A percentile compares a stretch with the other conserved stretches of the same genome.
Evolutionary conservation across 2,113 vertebrate genomes (phyloP).

Genomic region (Oxyura jamaicensis): DNA sequence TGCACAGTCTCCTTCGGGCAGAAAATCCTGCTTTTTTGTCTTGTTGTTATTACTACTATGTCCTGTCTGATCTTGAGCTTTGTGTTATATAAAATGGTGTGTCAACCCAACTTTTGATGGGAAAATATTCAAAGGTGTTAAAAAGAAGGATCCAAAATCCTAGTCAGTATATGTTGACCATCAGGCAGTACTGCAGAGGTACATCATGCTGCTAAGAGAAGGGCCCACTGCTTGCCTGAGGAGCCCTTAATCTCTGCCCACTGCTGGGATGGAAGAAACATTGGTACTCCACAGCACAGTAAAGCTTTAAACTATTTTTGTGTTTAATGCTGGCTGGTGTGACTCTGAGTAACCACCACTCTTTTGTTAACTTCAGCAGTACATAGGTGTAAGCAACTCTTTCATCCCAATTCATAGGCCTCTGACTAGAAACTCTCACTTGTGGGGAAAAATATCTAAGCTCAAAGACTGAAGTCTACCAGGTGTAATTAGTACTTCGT

Average conservation of each 20-base stretch:
- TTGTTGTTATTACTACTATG: neutral
- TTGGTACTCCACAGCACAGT: neutral
- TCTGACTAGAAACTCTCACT: neutral
- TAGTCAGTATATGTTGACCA: neutral
- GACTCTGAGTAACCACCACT: accelerated
- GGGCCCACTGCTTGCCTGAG: neutral
- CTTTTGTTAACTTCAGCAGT: neutral
- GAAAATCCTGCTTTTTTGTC: neutral
- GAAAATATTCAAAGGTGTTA: neutral
- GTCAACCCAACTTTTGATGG: neutral
- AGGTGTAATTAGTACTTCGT: neutral
- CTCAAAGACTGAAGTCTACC: neutral
- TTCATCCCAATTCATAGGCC: neutral
- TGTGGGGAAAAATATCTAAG: neutral
- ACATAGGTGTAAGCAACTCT: neutral
- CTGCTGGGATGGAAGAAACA: neutral
- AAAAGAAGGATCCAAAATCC: neutral
- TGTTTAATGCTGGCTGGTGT: neutral
- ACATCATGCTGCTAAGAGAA: neutral
- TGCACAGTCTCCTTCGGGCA: neutral
- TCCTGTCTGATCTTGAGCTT: neutral
- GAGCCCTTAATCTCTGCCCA: neutral
- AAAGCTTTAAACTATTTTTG: neutral
- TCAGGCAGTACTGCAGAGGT: neutral
- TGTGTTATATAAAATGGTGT: neutral